phyloP scores from a whole-genome alignment of 1,140 invertebrate species.

The Scaptomyza graminum region DNA sequence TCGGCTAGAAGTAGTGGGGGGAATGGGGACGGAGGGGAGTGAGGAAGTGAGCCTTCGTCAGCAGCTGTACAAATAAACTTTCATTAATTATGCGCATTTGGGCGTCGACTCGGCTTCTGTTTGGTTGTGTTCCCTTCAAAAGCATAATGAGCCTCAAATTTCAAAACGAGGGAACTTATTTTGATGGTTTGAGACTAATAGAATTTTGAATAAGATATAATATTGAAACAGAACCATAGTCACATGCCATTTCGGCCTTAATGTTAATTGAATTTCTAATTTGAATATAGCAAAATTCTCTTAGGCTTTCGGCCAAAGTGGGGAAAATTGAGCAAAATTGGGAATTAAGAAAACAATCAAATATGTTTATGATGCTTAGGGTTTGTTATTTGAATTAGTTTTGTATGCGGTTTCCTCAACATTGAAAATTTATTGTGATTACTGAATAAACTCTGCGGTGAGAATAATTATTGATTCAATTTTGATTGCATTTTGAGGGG shows the following conservation, averaged over 20 bases:
- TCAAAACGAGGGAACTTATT: not conserved
- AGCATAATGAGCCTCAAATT: constrained; percentile 48
- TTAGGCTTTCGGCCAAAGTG: no score
- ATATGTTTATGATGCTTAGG: not conserved
- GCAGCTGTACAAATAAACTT: constrained; percentile 67
- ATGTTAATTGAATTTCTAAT: constrained; percentile 9
- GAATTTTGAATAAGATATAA: constrained; percentile 64
- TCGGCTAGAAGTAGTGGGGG: constrained; percentile 25
- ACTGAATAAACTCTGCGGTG: no score
- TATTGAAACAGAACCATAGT: constrained; percentile 1
- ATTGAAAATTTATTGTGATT: not conserved
- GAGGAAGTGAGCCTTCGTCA: not conserved
- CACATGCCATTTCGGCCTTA: not conserved
- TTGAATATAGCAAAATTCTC: not conserved
- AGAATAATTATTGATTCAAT: no score
- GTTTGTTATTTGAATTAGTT: not conserved
- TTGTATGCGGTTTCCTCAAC: no score
- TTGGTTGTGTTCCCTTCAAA: not conserved
- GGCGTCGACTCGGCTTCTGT: constrained; percentile 15
- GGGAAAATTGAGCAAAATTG: not conserved
- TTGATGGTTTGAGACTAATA: constrained; percentile 38
- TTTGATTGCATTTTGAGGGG: no score
- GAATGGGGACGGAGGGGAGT: not conserved
- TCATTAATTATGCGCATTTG: constrained; percentile 72
- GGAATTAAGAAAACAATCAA: not conserved